These are phyloP conservation scores for Aleiodes testaceus DNA, from an alignment of 2,888 invertebrate genomes.

Conservation along the genomic window DNA sequence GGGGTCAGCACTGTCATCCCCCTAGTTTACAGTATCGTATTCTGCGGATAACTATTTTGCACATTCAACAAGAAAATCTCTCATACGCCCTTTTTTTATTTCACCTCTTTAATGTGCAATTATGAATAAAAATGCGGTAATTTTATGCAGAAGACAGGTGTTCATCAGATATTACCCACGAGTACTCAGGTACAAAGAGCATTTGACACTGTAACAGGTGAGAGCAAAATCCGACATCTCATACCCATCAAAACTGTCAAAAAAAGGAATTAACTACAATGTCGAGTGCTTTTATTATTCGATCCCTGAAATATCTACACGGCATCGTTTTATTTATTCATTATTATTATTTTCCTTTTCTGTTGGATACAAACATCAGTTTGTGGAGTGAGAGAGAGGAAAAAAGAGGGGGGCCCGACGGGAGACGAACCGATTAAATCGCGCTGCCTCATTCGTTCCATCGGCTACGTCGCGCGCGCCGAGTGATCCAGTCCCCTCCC, in stretches of 20 bases:
- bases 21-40: background rate
- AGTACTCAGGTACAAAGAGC: conserved; percentile 1
- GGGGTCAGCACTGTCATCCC: conserved; percentile 27
- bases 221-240: conserved; percentile 22
- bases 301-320: conserved; percentile 2
- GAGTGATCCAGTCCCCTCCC: conserved; percentile 15
- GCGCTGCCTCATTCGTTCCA: conserved; percentile 50
- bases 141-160: conserved; percentile 5
- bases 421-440: conserved; percentile 52
- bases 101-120: no score
- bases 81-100: conserved; percentile 10
- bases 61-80: background rate
- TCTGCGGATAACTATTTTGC: no score
- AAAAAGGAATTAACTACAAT: conserved; percentile 15
- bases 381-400: background rate
- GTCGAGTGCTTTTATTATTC: conserved; percentile 43
- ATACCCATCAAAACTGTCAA: background rate
- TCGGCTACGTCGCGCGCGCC: conserved; percentile 36
- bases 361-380: conserved; percentile 13
- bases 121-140: no score
- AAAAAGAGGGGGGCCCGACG: conserved; percentile 41
- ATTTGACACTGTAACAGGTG: conserved; percentile 24
- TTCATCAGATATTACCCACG: background rate
- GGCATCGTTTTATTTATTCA: background rate
- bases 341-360: no score